Evolutionary conservation across 2,888 invertebrate species (phyloP).

Genomic region (Nephrocerus scutellatus): DNA sequence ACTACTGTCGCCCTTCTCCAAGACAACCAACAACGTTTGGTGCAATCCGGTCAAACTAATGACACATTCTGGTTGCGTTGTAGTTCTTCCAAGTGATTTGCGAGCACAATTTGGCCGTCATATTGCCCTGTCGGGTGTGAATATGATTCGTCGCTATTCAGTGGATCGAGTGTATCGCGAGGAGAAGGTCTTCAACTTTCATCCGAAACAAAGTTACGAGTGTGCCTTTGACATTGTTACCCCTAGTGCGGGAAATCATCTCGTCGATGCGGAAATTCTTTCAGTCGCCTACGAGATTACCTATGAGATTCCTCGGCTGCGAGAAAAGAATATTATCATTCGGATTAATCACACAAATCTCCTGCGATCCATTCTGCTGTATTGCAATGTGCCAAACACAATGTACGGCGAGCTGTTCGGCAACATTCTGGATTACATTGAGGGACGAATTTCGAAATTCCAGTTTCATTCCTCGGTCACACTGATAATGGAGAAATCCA

Average conservation of each 20-base stretch:
- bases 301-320: conserved; percentile 58
- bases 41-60: conserved; percentile 64
- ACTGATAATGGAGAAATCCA: conserved; percentile 55
- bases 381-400: conserved; percentile 70
- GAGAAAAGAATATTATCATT: conserved; percentile 60
- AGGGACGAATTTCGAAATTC: conserved; percentile 59
- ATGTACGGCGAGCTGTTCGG: conserved; percentile 49
- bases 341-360: conserved; percentile 74
- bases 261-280: conserved; percentile 81
- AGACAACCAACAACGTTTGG: conserved; percentile 37
- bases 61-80: conserved; percentile 79
- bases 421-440: conserved; percentile 42
- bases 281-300: conserved; percentile 70
- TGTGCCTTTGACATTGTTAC: conserved; percentile 92
- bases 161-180: conserved; percentile 83
- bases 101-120: conserved; percentile 73
- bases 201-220: conserved; percentile 83
- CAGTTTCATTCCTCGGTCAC: conserved; percentile 65
- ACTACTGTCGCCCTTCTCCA: conserved; percentile 67
- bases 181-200: conserved; percentile 69
- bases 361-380: conserved; percentile 66
- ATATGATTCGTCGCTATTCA: conserved; percentile 73
- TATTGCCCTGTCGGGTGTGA: conserved; percentile 71
- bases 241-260: conserved; percentile 62
- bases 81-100: conserved; percentile 79